phyloP scores from a whole-genome alignment of 2,113 vertebrate species.

The Cisticola juncidis region DNA sequence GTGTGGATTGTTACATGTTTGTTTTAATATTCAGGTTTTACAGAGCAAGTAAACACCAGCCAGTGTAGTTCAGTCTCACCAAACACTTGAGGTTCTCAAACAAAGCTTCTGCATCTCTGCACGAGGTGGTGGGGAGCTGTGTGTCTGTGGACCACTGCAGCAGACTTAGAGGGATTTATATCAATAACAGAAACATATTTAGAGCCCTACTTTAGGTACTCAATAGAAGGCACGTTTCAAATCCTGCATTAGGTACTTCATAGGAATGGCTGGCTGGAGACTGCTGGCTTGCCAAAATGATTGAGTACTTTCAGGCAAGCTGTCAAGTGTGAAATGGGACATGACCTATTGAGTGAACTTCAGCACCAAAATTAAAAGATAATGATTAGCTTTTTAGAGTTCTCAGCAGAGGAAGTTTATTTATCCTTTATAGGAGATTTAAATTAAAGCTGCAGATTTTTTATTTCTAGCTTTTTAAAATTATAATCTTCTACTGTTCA shows the following conservation, averaged over 20 bases:
- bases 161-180: not conserved
- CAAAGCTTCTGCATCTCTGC: not conserved
- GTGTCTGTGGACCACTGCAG: not conserved
- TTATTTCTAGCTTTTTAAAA: not conserved
- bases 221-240: not conserved
- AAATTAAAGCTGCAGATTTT: not conserved
- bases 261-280: not conserved
- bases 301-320: not conserved
- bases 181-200: not conserved
- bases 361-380: slow-evolving; percentile 46
- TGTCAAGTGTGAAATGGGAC: slow-evolving; percentile 81
- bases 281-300: not conserved
- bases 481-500: not conserved
- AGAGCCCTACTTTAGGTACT: not conserved
- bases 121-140: rapidly evolving
- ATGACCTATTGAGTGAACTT: slow-evolving; percentile 76
- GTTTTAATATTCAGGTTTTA: not conserved
- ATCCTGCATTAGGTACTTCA: not conserved
- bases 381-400: slow-evolving; percentile 17
- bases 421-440: not conserved
- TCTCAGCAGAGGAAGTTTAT: not conserved
- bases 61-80: not conserved
- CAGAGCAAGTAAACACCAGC: not conserved
- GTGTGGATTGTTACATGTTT: not conserved
- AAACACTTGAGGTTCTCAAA: not conserved